These are phyloP conservation scores for Amphiura filiformis DNA, from an alignment of 35 echinoderm and acorn worm species.

Conservation along the genomic window DNA sequence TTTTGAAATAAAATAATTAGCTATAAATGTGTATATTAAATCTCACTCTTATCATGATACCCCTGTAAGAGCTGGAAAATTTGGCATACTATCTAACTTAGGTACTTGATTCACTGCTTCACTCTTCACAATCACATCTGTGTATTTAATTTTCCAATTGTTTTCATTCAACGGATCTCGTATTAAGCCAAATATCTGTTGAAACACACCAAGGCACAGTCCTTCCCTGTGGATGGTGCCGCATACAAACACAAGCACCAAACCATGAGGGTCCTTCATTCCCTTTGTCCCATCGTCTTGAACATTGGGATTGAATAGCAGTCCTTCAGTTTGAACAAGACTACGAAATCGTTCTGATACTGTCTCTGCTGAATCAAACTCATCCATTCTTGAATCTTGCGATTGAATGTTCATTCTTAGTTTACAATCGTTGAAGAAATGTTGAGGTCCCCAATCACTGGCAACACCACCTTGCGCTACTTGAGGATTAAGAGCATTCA, in stretches of 20 bases:
- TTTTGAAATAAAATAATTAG: no score
- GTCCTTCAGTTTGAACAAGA: conserved; percentile 18
- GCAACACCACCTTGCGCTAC: neutral
- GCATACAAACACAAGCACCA: conserved; percentile 17
- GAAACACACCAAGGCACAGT: conserved; percentile 1
- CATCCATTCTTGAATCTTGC: neutral
- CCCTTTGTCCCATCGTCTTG: neutral
- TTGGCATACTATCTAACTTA: neutral
- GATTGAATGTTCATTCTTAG: neutral
- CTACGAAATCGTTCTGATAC: conserved; percentile 4
- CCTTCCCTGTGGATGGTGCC: conserved; percentile 15
- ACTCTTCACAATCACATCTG: conserved; percentile 5
- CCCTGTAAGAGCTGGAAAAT: neutral
- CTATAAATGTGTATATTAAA: no score
- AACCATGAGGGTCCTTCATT: conserved; percentile 15
- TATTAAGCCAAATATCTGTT: conserved; percentile 33
- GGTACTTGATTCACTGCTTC: neutral
- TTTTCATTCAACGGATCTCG: conserved; percentile 21
- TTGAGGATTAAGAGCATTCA: conserved; percentile 3
- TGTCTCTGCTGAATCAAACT: neutral
- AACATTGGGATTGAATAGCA: conserved; percentile 19
- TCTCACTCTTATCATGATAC: no score
- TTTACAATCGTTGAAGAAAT: conserved; percentile 32
- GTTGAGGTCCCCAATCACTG: conserved; percentile 40
- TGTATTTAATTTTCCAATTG: conserved; percentile 38